Base-by-base conservation (phyloP, 2,797 vertebrate species). In the Apodemus agrarius region DNA sequence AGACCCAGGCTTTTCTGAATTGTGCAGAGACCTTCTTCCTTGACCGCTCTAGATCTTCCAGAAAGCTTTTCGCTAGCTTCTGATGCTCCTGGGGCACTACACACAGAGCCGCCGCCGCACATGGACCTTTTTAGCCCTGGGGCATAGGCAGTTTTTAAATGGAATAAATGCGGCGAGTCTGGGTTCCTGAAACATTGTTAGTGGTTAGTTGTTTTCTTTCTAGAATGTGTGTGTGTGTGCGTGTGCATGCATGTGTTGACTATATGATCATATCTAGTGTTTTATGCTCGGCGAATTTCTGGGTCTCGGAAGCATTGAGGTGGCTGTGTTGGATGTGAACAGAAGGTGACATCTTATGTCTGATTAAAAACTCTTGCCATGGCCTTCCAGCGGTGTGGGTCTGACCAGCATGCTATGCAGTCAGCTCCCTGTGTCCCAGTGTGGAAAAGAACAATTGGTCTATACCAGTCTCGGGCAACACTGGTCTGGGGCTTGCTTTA, bases 201-300 rank as follows among this genome's bases (percentile, higher is more conserved):
- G 74, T 57, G 67, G 57, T n/a, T 82, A 54, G 29, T 24, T 79
- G 65, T 22, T 82, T 81, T 88, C 37, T 90, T 79, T 81, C 84
- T 94, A 29, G 95, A 81, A 81, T 84, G 76, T 75, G 79, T 52
- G 46, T 85, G n/a, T 88, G 92, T 94, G 84, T 21, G 34, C 31
- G 16, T 80, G 34, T n/a, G n/a, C 7, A 10, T 37, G 21, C n/a
- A 24, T 52, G 8, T 40, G 81, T 65, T 63, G 26, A 86, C 83
- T n/a, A 24, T 83, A 67, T 52, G 61, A 69, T 79, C 79, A 17
- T n/a, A 61, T 76, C 29, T 34, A 54, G 82, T 84, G 49, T 93
- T 93, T 89, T 82, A 72, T 37, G 52, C 75, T 80, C 90, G 52
- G 34, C 86, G 85, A 87, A 46, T 91, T 88, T 95, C 49, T 54